These are phyloP conservation scores for Orthosia incerta DNA, from an alignment of 2,888 invertebrate genomes.

Conservation along the genomic window DNA sequence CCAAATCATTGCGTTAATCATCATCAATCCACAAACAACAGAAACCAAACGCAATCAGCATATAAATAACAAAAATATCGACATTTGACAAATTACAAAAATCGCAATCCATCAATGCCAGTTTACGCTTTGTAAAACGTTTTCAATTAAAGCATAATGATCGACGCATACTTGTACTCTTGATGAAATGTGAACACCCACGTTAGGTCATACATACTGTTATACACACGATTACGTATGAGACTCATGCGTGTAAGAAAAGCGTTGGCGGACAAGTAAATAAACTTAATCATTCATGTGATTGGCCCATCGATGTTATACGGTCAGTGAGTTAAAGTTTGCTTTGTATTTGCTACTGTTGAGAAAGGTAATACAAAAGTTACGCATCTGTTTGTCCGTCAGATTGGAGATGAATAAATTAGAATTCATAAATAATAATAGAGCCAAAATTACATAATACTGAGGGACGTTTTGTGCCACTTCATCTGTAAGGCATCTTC, in stretches of 20 bases:
- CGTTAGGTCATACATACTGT: slow-evolving; percentile 70
- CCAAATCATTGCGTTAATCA: not conserved
- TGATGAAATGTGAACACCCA: slow-evolving; percentile 84
- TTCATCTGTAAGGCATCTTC: too few species aligned
- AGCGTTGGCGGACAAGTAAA: slow-evolving; percentile 84
- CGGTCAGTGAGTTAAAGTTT: slow-evolving; percentile 54
- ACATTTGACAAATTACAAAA: slow-evolving; percentile 64
- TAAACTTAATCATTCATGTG: slow-evolving; percentile 80
- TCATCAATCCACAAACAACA: slow-evolving; percentile 8
- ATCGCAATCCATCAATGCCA: slow-evolving; percentile 83
- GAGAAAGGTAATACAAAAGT: not conserved
- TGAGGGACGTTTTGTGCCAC: too few species aligned
- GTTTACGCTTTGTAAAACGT: slow-evolving; percentile 77
- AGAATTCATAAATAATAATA: not conserved
- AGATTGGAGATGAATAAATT: not conserved
- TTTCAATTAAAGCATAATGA: slow-evolving; percentile 84
- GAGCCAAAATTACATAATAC: not conserved
- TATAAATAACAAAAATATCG: slow-evolving; percentile 58
- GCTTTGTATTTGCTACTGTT: slow-evolving; percentile 34
- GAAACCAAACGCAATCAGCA: slow-evolving; percentile 34
- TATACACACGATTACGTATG: slow-evolving; percentile 52
- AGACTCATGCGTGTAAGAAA: slow-evolving; percentile 66
- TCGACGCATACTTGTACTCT: slow-evolving; percentile 82
- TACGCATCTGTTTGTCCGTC: slow-evolving; percentile 6
- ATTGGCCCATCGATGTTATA: slow-evolving; percentile 75